Percentiles rank a stretch among this genome's conserved stretches.
Evolutionary conservation across 2,113 vertebrate genomes (phyloP).

Genomic region (Peromyscus maniculatus): DNA sequence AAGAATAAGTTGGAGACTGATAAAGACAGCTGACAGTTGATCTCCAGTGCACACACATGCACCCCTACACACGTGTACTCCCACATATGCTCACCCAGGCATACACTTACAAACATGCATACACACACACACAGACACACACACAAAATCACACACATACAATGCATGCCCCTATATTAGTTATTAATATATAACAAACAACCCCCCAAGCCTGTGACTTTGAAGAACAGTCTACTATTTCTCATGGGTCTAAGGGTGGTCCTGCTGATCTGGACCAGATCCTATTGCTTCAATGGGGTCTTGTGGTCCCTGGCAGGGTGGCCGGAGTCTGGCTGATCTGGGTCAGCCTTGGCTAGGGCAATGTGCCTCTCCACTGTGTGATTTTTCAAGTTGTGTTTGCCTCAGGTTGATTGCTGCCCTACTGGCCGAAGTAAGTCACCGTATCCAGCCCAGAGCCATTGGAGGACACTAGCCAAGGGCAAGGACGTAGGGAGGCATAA

Average conservation of each 20-base stretch:
- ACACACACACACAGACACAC: not conserved
- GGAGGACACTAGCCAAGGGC: not conserved
- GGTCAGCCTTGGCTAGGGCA: not conserved
- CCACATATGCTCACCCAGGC: not conserved
- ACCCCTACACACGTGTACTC: not conserved
- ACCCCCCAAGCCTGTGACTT: not conserved
- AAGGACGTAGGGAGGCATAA: not conserved
- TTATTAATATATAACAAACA: constrained; percentile 34
- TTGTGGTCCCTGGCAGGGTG: not conserved
- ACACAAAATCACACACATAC: not conserved
- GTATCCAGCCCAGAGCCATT: not conserved
- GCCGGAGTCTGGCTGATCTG: not conserved
- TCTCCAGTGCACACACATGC: not conserved
- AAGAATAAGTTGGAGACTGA: not conserved
- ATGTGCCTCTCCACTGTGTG: not conserved
- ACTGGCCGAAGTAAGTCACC: not conserved
- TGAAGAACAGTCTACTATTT: not conserved
- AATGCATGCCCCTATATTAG: not conserved
- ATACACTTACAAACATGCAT: not conserved
- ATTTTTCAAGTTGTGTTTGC: not conserved
- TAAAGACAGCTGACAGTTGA: not conserved
- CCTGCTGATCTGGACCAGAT: not conserved
- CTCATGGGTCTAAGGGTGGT: not conserved
- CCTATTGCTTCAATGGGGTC: not conserved
- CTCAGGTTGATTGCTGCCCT: not conserved